Evolutionary conservation across 2,888 invertebrate genomes (phyloP), one percentile per base, ranked within the genome.

Genomic region (Minunthozetes semirufus): DNA sequence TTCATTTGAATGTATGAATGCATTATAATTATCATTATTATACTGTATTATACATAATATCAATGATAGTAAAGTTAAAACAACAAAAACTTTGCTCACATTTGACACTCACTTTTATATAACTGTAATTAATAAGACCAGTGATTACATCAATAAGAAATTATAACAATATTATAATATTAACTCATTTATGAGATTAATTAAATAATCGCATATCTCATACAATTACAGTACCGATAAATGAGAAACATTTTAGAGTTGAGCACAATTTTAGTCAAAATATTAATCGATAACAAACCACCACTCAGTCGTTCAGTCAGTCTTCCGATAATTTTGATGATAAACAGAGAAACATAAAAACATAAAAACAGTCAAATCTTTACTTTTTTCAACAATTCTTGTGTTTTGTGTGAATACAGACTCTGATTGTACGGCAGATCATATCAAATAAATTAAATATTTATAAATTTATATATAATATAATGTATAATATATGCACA

Each of bases 101-200:
- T 70, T 70, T 70, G 46, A 70, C 70, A 70, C 70, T 70, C 68
- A 68, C 38, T 70, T 61, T 70, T 70, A 68, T 70, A 46, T 61
- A 70, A 48, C 70, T 70, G 70, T 70, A 70, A 70, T 70, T 70
- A 70, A 70, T 70, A 70, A 70, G 70, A 70, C 70, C 70, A 70
- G 13, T 19, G 70, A 48, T 70, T 70, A 70, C 70, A 70, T 70
- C 70, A 48, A 70, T 48, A 66, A 25, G 48, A 70, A 70, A 46
- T 46, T 70, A 46, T 70, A 42, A 70, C 48, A 70, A 66, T 68
- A 42, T 46, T 29, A n/a, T 66, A 38, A 66, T n/a, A 66, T 66
- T 33, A 68, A 68, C 42, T 42, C 68, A n/a, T n/a, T n/a, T n/a
- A n/a, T n/a, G n/a, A n/a, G 42, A 38, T 27, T 63, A 63, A 33